Conservation (phyloP, 2,888 invertebrate species). For the Clepsis dumicolana region DNA sequence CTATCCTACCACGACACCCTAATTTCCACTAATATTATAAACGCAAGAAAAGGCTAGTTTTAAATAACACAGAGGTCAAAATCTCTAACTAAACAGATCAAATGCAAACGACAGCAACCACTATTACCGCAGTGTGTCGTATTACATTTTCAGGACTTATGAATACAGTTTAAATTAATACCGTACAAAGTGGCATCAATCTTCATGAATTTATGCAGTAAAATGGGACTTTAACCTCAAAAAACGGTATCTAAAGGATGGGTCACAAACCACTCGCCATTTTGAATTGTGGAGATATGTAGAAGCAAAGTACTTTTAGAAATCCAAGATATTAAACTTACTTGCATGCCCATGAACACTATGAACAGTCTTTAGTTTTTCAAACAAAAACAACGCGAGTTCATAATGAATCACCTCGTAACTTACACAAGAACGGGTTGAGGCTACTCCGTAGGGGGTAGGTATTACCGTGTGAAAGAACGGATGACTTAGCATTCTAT, state of each 20-base stretch:
- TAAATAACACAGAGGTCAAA: neutral
- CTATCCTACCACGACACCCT: no score
- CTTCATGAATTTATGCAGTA: neutral
- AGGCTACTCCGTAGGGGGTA: conserved; percentile 44
- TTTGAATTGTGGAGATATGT: neutral
- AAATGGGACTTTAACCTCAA: neutral
- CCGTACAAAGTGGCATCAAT: neutral
- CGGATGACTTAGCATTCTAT: conserved; percentile 51
- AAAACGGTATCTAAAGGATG: neutral
- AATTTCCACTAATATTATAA: no score
- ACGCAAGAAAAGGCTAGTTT: neutral
- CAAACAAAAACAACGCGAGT: conserved; percentile 21
- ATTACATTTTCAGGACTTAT: neutral
- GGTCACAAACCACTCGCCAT: neutral
- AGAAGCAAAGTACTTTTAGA: neutral
- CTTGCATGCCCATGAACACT: neutral
- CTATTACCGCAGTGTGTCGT: neutral
- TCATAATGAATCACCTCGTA: conserved; percentile 38
- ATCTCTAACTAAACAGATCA: neutral
- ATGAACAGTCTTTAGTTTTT: neutral
- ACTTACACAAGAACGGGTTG: conserved; percentile 36
- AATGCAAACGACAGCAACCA: neutral
- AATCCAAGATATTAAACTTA: no score
- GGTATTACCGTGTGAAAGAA: conserved; percentile 49
- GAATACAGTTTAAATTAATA: neutral